Evolutionary conservation across 2,888 invertebrate species (phyloP).

Genomic region (Tiliacea citrago): DNA sequence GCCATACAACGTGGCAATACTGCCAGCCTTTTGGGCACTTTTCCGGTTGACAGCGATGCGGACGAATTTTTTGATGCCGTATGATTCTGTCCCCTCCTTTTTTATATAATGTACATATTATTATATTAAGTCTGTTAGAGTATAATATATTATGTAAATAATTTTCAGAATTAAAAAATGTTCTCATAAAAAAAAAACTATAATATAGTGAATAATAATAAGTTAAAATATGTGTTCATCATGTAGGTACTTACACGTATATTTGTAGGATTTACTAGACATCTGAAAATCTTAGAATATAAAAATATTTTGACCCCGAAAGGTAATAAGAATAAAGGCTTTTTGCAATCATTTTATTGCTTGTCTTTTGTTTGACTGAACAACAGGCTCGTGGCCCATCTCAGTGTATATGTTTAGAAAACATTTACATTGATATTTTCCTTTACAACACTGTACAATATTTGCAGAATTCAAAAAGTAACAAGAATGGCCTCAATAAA

Average conservation of each 20-base stretch:
- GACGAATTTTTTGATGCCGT: no score
- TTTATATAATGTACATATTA: no score
- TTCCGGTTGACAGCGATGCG: no score
- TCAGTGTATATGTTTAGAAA: conserved; percentile 2
- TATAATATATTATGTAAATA: no score
- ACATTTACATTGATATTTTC: conserved; percentile 21
- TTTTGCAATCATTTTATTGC: conserved; percentile 21
- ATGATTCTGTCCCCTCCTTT: no score
- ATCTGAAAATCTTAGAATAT: background rate
- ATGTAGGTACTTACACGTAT: background rate
- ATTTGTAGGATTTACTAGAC: conserved; percentile 2
- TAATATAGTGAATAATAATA: no score
- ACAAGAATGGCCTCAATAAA: conserved; percentile 37
- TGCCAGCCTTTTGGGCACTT: no score
- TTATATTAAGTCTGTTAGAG: no score
- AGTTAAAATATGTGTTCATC: no score
- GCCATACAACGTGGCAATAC: no score
- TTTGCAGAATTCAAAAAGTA: conserved; percentile 38
- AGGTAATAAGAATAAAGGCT: background rate
- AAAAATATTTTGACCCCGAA: background rate
- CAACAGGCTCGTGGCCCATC: background rate
- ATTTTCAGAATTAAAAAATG: no score
- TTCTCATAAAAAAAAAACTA: no score
- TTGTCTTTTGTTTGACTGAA: conserved; percentile 12
- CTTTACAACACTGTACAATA: conserved; percentile 9